Percentiles rank a stretch among this genome's conserved stretches.
phyloP scores from a whole-genome alignment of 2,888 invertebrate species.

The Calameuta idolon region DNA sequence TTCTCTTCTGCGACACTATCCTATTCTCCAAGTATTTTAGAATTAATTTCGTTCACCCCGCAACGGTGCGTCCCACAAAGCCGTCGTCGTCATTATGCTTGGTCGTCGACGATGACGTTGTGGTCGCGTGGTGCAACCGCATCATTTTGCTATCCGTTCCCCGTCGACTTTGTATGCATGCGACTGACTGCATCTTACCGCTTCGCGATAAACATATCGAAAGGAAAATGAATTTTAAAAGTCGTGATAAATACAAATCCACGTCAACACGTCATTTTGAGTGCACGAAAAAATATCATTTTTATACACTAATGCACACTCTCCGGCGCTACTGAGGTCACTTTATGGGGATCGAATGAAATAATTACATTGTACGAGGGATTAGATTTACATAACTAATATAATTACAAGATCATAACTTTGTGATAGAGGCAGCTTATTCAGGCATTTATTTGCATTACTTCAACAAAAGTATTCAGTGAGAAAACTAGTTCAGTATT shows the following conservation, averaged over 20 bases:
- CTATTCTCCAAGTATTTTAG: slow-evolving; percentile 42
- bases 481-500: no score
- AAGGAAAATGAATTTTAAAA: neutral
- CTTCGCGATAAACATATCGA: neutral
- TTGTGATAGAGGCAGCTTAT: no score
- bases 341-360: no score
- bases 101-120: neutral
- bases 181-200: neutral
- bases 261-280: no score
- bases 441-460: no score
- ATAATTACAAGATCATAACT: no score
- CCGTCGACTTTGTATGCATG: neutral
- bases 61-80: slow-evolving; percentile 6
- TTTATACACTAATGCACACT: no score
- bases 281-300: no score
- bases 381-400: no score
- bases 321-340: no score
- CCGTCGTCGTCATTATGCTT: slow-evolving; percentile 18
- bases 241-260: neutral
- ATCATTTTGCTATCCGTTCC: neutral
- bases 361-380: no score
- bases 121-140: neutral
- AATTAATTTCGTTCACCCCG: slow-evolving; percentile 36
- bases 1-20: slow-evolving; percentile 24
- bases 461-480: no score